A percentile compares a stretch with the other conserved stretches of the same genome.
phyloP scores from a whole-genome alignment of 2,797 vertebrate species.

The Anomalospiza imberbis region DNA sequence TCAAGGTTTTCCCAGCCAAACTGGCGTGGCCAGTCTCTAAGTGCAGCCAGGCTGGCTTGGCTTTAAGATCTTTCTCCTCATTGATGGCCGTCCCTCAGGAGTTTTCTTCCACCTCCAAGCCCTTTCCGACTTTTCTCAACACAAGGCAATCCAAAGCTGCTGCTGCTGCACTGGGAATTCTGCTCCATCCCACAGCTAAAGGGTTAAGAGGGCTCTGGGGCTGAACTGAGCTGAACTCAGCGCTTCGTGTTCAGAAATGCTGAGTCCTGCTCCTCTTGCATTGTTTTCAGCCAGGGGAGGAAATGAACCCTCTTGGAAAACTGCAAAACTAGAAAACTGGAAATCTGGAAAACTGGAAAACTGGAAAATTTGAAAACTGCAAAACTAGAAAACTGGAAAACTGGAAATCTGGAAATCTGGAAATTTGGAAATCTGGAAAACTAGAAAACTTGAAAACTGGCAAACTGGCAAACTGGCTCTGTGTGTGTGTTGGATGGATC shows the following conservation, averaged over 20 bases:
- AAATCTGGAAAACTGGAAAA: not conserved
- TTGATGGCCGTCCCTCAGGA: not conserved
- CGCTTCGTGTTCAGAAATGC: constrained; percentile 17
- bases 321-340: not conserved
- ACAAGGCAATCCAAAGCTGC: rapidly evolving
- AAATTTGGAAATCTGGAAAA: not conserved
- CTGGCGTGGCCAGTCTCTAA: not conserved
- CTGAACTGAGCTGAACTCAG: constrained; percentile 51
- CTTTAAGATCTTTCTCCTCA: not conserved
- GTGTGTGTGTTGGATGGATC: not conserved
- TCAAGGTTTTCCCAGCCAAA: not conserved
- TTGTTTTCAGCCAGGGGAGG: constrained; percentile 33
- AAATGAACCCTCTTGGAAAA: not conserved
- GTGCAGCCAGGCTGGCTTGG: not conserved
- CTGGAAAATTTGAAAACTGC: too few relatives aligned
- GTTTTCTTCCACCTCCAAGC: not conserved
- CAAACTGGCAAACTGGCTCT: too few relatives aligned
- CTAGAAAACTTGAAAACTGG: not conserved
- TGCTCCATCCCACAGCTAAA: not conserved
- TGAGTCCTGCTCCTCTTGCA: not conserved
- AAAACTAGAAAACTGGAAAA: too few relatives aligned
- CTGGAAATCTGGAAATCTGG: too few relatives aligned
- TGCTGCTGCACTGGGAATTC: rapidly evolving
- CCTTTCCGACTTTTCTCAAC: not conserved
- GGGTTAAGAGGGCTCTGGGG: not conserved